phyloP scores from a whole-genome alignment of 2,797 vertebrate species.

The Babyrousa celebensis region DNA sequence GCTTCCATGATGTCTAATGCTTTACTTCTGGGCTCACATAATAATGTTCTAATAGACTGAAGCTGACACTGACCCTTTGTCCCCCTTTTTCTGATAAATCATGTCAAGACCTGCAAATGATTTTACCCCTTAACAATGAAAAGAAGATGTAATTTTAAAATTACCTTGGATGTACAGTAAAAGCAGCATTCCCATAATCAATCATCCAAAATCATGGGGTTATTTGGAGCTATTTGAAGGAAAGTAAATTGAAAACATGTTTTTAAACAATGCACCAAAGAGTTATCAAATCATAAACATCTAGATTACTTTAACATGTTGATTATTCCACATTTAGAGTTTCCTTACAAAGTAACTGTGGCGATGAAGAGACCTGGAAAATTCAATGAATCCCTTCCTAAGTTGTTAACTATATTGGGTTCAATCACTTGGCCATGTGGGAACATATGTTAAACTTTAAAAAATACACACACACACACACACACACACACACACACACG shows the following conservation, averaged over 20 bases:
- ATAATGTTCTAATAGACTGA: constrained; percentile 65
- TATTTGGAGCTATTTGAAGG: constrained; percentile 89
- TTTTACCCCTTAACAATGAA: constrained; percentile 88
- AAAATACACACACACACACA: rapidly evolving
- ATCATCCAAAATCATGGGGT: constrained; percentile 88
- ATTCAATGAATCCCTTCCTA: constrained; percentile 84
- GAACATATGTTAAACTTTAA: constrained; percentile 75
- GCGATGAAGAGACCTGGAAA: constrained; percentile 78
- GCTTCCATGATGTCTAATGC: background rate
- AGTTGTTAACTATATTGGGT: constrained; percentile 78
- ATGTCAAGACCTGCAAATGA: constrained; percentile 88
- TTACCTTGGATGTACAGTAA: constrained; percentile 88
- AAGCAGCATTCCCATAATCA: constrained; percentile 88
- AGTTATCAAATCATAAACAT: constrained; percentile 88
- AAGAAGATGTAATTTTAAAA: constrained; percentile 89
- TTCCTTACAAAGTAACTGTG: constrained; percentile 79
- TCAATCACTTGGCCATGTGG: constrained; percentile 72
- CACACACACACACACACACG: too few relatives aligned
- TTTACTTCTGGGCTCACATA: constrained; percentile 62
- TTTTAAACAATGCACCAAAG: constrained; percentile 87
- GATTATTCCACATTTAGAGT: constrained; percentile 85
- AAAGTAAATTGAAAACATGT: constrained; percentile 89
- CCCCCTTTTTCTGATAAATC: constrained; percentile 85
- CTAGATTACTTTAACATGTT: constrained; percentile 88
- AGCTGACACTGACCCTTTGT: constrained; percentile 72